phyloP scores from a whole-genome alignment of 2,113 vertebrate genomes.

The Garra rufa region DNA sequence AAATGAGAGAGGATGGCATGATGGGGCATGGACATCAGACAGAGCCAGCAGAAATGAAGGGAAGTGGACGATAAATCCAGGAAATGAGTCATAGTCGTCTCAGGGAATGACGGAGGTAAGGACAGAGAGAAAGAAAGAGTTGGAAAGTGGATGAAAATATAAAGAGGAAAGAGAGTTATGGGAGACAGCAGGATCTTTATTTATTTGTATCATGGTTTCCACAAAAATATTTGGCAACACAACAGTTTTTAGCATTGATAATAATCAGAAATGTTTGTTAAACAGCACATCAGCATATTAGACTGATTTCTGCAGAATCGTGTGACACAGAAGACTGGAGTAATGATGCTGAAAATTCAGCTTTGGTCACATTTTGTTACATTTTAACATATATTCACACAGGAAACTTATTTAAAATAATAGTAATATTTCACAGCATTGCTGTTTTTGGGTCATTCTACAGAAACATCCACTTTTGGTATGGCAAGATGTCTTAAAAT shows the following conservation, averaged over 20 bases:
- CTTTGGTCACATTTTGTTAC: too few relatives aligned
- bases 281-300: background rate
- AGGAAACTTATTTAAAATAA: too few relatives aligned
- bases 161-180: background rate
- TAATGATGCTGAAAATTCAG: background rate
- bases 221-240: background rate
- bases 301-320: background rate
- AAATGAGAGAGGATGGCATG: conserved; percentile 30
- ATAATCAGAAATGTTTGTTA: background rate
- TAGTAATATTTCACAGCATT: too few relatives aligned
- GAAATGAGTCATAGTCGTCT: background rate
- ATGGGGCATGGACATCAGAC: background rate
- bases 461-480: too few relatives aligned
- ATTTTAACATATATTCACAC: too few relatives aligned
- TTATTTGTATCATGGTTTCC: background rate
- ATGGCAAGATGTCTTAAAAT: too few relatives aligned
- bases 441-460: too few relatives aligned
- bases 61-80: background rate
- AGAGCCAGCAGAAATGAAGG: background rate
- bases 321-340: background rate
- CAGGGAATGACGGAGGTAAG: background rate
- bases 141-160: background rate
- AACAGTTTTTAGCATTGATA: too few relatives aligned
- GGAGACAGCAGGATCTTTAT: background rate
- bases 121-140: background rate